Conservation (phyloP, 2,888 invertebrate species). For the Lycophotia porphyrea region DNA sequence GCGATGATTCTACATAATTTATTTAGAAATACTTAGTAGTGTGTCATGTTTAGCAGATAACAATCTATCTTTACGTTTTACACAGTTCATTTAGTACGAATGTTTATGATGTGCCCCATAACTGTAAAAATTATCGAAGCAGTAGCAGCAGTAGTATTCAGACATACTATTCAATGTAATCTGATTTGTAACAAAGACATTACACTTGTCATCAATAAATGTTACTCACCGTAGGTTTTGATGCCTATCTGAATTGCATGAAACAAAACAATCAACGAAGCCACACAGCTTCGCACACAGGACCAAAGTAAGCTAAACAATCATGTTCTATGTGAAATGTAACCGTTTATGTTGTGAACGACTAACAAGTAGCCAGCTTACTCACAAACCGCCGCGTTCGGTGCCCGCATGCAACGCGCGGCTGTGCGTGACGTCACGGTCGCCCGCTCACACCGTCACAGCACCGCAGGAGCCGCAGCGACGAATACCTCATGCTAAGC, state of each 20-base stretch:
- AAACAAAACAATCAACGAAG: constrained; percentile 63
- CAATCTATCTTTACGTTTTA: constrained; percentile 22
- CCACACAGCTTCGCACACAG: constrained; percentile 72
- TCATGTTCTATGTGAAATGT: constrained; percentile 68
- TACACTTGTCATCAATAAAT: constrained; percentile 47
- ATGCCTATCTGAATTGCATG: constrained; percentile 55
- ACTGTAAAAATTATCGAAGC: constrained; percentile 6
- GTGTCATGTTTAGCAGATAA: constrained; percentile 16
- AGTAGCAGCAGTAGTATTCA: constrained; percentile 6
- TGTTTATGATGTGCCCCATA: neutral
- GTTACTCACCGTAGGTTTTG: constrained; percentile 50
- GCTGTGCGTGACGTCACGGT: constrained; percentile 70
- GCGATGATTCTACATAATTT: constrained; percentile 43
- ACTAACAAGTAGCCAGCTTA: constrained; percentile 87
- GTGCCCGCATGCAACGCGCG: constrained; percentile 81
- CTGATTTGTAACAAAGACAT: constrained; percentile 30
- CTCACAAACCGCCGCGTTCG: constrained; percentile 82
- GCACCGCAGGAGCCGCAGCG: constrained; percentile 52
- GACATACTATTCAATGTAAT: constrained; percentile 10
- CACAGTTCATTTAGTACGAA: constrained; percentile 24
- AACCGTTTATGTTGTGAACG: constrained; percentile 79
- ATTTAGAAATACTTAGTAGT: constrained; percentile 37
- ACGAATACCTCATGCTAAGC: constrained; percentile 76
- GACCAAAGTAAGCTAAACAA: constrained; percentile 80
- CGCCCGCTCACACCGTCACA: constrained; percentile 71